phyloP scores from a whole-genome alignment of 2,888 invertebrate species.

The Andrena trimmerana region DNA sequence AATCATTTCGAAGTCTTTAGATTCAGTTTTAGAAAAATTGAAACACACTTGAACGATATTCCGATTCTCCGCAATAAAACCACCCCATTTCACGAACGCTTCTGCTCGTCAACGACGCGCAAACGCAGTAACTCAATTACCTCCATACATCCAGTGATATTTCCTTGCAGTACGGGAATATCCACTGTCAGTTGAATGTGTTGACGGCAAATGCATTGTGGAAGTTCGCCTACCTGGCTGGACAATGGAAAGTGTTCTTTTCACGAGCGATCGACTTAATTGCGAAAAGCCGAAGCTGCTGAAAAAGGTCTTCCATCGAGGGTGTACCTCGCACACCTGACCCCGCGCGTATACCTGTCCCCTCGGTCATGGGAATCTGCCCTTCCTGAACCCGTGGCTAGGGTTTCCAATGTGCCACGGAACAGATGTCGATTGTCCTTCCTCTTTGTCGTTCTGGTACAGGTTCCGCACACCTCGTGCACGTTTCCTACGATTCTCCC shows the following conservation, averaged over 20 bases:
- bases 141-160: background rate
- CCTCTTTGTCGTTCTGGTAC: constrained; percentile 49
- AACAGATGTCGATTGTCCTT: constrained; percentile 79
- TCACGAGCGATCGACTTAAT: constrained; percentile 44
- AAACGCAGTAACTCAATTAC: background rate
- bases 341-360: constrained; percentile 67
- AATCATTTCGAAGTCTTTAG: too few relatives aligned
- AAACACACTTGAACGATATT: too few relatives aligned
- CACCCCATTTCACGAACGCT: too few relatives aligned
- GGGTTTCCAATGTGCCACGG: constrained; percentile 60
- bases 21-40: too few relatives aligned
- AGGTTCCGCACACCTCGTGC: constrained; percentile 33
- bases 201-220: background rate
- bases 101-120: too few relatives aligned
- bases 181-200: background rate
- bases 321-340: constrained; percentile 65
- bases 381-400: constrained; percentile 66
- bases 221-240: constrained; percentile 17
- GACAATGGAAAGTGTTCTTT: constrained; percentile 36
- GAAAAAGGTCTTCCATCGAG: constrained; percentile 15
- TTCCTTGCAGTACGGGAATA: background rate
- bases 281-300: constrained; percentile 39
- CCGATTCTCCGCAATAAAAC: too few relatives aligned
- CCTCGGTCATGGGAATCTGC: constrained; percentile 71
- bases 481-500: constrained; percentile 63